Evolutionary conservation across 2,888 invertebrate genomes (phyloP).

Genomic region (Entomobrya multifasciata): DNA sequence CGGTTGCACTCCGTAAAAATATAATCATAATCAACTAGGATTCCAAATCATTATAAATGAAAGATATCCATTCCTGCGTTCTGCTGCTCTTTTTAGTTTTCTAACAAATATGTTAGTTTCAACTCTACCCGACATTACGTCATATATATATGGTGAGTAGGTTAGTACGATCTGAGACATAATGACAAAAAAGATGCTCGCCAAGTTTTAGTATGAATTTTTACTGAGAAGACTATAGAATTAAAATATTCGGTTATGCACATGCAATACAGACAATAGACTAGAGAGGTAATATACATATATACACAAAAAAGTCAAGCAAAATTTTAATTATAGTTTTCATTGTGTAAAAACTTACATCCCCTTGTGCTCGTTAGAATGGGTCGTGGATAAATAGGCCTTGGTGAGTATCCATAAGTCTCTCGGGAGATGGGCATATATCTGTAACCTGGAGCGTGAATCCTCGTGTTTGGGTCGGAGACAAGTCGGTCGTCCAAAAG

Average conservation of each 20-base stretch:
- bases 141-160: not conserved
- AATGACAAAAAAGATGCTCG: slow-evolving; percentile 2
- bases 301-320: not conserved
- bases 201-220: slow-evolving; percentile 25
- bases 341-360: slow-evolving; percentile 43
- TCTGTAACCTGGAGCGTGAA: slow-evolving; percentile 93
- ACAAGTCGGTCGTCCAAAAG: slow-evolving; percentile 86
- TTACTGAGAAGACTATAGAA: not conserved
- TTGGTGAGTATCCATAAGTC: slow-evolving; percentile 92
- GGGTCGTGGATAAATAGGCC: slow-evolving; percentile 91
- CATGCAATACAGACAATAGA: not conserved
- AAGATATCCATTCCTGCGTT: slow-evolving; percentile 57
- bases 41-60: slow-evolving; percentile 27
- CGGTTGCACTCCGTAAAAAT: slow-evolving; percentile 7
- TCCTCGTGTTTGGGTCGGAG: slow-evolving; percentile 83
- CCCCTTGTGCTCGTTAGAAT: slow-evolving; percentile 82
- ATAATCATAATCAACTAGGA: not conserved
- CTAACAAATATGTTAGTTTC: slow-evolving; percentile 6
- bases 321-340: not conserved
- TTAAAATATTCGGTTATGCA: not conserved
- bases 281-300: not conserved
- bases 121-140: too few species aligned
- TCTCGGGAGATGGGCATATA: slow-evolving; percentile 95
- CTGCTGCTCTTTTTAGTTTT: slow-evolving; percentile 62
- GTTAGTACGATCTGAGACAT: not conserved